Base-by-base conservation (phyloP, 2,888 invertebrate genomes). In the Amphipoea lucens region DNA sequence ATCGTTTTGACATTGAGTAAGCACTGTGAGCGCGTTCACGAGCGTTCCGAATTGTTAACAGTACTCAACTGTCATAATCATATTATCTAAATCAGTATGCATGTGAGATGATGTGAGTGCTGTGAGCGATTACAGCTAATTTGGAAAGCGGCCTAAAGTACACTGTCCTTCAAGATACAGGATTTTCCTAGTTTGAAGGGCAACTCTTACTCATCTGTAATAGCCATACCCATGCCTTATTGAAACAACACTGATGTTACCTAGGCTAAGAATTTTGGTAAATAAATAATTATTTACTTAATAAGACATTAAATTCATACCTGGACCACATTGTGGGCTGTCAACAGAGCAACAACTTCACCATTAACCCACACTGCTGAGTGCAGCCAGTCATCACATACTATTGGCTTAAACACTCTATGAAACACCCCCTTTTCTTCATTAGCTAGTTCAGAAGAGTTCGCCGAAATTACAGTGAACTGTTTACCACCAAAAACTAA, bases 331-430 rank as follows among this genome's bases (percentile, higher is more conserved):
- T 98, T 98, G 87, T 98, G 98, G 71, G 98, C 97, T 71, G 98
- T 97, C 67, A 98, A 96, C 51, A 98, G 89, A 2, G 97, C 97
- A 77, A 98, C 92, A 78, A 94, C 87, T 42, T 92, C 87, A 57
- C 94, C 87, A 74, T 95, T 90, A 0, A 97, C 84, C 97, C 98
- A 98, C 69, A 95, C 92, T 0, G 97, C 97, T 63, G 97, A 96
- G 90, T 98, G 97, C 48, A 98, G 95, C 98, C 98, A 98, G 91
- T 98, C 98, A 85, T 96, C 94, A 87, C 97, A 95, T 9, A 93
- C 88, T 9, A 95, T 76, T 0, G 94, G 88, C 23, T 92, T 88
- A 72, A 93, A 91, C 4, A 87, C 65, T 74, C 83, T 92, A 67
- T 60, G 66, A 74, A 91, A 90, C 3, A 78, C 79, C 20, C 79